Conservation (phyloP, 2,113 vertebrate species). For the Mormyrus lacerda region DNA sequence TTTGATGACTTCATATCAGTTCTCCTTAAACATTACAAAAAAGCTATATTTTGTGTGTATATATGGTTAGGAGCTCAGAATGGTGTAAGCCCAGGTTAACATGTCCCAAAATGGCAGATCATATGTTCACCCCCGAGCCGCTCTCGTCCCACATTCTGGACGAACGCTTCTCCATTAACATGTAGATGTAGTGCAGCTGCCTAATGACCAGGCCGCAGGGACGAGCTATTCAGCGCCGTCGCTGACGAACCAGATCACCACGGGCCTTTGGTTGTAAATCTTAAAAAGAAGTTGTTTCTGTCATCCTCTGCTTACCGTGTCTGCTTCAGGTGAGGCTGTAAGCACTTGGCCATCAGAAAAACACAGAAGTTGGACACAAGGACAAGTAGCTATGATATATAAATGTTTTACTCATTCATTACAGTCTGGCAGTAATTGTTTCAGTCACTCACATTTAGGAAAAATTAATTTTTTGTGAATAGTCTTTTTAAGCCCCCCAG, state of each 20-base stretch:
- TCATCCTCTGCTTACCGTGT: background rate
- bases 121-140: background rate
- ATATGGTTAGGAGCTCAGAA: background rate
- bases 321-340: background rate
- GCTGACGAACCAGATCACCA: background rate
- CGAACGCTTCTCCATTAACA: background rate
- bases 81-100: background rate
- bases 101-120: background rate
- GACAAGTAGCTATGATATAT: background rate
- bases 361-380: background rate
- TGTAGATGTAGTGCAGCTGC: background rate
- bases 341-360: background rate
- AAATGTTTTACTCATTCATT: background rate
- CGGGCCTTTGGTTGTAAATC: background rate
- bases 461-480: background rate
- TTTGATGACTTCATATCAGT: background rate
- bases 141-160: background rate
- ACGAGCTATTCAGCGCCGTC: background rate
- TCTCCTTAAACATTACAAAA: background rate
- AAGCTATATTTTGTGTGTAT: background rate
- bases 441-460: background rate
- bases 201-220: background rate
- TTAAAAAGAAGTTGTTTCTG: background rate
- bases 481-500: background rate
- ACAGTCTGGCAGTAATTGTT: background rate